A percentile compares a stretch with the other conserved stretches of the same genome.
Evolutionary conservation across 2,888 invertebrate species (phyloP).

Genomic region (Eristalis pertinax): DNA sequence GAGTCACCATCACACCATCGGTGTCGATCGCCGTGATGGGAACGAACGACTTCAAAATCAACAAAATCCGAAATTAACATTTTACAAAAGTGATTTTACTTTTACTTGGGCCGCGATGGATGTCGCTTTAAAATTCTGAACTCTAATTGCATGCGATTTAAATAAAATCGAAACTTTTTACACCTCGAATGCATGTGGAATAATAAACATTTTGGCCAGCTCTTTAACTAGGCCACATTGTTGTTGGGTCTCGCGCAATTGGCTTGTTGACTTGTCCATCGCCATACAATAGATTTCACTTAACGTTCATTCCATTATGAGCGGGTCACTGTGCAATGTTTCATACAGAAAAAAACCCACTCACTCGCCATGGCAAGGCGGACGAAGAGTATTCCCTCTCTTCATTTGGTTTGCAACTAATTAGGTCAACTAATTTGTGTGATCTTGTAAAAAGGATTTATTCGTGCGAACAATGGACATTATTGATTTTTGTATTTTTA

Average conservation of each 20-base stretch:
- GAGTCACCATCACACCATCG: conserved; percentile 3
- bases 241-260: conserved; percentile 41
- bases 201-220: conserved; percentile 59
- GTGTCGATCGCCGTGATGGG: background rate
- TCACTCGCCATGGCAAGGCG: background rate
- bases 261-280: conserved; percentile 49
- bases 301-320: conserved; percentile 27
- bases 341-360: background rate
- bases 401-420: conserved; percentile 43
- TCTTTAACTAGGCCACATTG: conserved; percentile 51
- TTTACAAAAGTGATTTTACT: conserved; percentile 62
- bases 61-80: conserved; percentile 40
- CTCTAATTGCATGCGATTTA: conserved; percentile 44
- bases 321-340: conserved; percentile 33
- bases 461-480: conserved; percentile 54
- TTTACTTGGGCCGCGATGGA: conserved; percentile 41
- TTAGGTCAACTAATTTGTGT: conserved; percentile 67
- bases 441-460: conserved; percentile 64
- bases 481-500: conserved; percentile 52
- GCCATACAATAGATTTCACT: conserved; percentile 63
- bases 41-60: background rate
- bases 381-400: conserved; percentile 14
- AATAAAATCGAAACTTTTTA: conserved; percentile 70
- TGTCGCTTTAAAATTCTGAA: conserved; percentile 47
- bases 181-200: conserved; percentile 51